Percentiles rank a stretch among this genome's conserved stretches.
Evolutionary conservation across 2,888 invertebrate genomes (phyloP).

Genomic region (Drosophila crucigera): DNA sequence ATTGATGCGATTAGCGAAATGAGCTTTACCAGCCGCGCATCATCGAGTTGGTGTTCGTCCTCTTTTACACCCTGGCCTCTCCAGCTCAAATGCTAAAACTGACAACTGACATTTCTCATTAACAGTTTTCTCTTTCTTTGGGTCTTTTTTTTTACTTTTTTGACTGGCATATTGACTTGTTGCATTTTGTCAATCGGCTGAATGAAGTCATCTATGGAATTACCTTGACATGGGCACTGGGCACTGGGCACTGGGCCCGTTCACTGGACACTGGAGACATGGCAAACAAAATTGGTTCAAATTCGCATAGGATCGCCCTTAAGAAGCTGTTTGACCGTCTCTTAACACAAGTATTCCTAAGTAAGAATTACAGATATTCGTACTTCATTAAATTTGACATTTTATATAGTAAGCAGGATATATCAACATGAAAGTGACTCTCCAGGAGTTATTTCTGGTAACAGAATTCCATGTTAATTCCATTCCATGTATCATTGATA

Average conservation of each 20-base stretch:
- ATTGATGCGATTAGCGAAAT: constrained; percentile 82
- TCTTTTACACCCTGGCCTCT: constrained; percentile 1
- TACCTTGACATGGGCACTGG: constrained; percentile 53
- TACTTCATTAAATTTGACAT: not conserved
- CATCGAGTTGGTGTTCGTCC: constrained; percentile 18
- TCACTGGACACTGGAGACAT: not conserved
- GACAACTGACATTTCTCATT: constrained; percentile 81
- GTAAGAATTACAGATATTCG: too few relatives aligned
- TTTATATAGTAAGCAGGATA: not conserved
- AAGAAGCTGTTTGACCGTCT: not conserved
- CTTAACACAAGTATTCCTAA: not conserved
- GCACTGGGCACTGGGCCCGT: constrained; percentile 9
- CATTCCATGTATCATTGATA: not conserved
- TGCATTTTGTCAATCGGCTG: constrained; percentile 69
- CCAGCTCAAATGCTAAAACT: constrained; percentile 49
- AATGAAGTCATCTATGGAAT: constrained; percentile 61
- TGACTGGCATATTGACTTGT: constrained; percentile 53
- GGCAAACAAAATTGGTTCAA: constrained; percentile 7
- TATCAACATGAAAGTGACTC: not conserved
- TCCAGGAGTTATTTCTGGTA: not conserved
- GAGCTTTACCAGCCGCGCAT: constrained; percentile 66
- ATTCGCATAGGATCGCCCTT: not conserved
- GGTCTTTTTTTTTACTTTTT: constrained; percentile 15
- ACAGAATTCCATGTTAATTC: not conserved
- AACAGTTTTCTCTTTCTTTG: constrained; percentile 52